These are phyloP conservation scores for Esox masquinongy DNA, from an alignment of 2,797 vertebrate species.

Conservation along the genomic window DNA sequence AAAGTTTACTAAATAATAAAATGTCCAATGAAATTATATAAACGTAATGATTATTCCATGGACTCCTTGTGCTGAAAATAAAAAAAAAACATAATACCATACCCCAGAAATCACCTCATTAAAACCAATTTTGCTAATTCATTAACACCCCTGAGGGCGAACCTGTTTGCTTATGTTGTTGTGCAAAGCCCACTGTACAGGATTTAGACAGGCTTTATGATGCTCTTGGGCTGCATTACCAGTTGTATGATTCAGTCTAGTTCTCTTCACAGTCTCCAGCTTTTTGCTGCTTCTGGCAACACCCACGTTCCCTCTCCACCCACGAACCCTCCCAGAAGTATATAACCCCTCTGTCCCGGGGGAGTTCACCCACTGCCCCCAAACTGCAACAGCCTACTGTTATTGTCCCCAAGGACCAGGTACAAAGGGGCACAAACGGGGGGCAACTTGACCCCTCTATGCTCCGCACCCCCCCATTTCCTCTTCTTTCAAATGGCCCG, in stretches of 20 bases:
- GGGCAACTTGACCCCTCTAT: constrained; percentile 39
- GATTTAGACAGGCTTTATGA: constrained; percentile 46
- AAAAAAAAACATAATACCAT: constrained; percentile 42
- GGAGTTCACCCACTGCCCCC: constrained; percentile 18
- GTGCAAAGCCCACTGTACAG: constrained; percentile 29
- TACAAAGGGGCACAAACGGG: constrained; percentile 23
- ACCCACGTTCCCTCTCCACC: background rate
- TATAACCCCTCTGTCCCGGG: constrained; percentile 17
- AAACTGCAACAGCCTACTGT: constrained; percentile 41
- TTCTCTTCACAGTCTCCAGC: constrained; percentile 29
- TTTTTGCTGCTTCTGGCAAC: constrained; percentile 29
- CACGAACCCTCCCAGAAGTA: background rate
- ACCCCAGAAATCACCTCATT: constrained; percentile 56
- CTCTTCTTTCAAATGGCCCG: constrained; percentile 55
- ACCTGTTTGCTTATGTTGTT: constrained; percentile 25
- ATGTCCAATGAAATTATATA: constrained; percentile 52
- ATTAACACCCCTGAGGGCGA: constrained; percentile 33
- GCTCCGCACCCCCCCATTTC: constrained; percentile 39
- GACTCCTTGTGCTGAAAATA: constrained; percentile 45
- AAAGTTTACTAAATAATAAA: constrained; percentile 43
- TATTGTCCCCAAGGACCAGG: constrained; percentile 40
- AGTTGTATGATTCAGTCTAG: constrained; percentile 35
- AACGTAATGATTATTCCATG: constrained; percentile 62
- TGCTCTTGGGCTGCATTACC: constrained; percentile 39
- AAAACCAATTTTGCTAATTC: constrained; percentile 64